Base-by-base conservation (phyloP, 2,888 invertebrate genomes). In the Oxytorus armatus region DNA sequence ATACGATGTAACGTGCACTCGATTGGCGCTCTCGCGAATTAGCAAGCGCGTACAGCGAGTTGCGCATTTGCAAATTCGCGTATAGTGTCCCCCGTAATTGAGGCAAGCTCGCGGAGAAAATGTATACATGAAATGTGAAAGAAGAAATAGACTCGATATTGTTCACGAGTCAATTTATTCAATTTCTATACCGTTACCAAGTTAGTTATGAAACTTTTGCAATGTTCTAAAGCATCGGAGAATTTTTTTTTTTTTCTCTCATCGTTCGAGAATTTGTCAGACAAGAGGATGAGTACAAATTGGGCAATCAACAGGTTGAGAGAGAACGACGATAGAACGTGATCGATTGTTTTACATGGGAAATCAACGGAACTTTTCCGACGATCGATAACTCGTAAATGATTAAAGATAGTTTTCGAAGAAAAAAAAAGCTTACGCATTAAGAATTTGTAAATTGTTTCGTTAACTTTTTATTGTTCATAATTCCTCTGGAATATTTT, bases 281-380 rank as follows among this genome's bases (percentile, higher is more conserved):
- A 7, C 16, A 7, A 33, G 7, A 16, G 7, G 14, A 33, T 55
- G 5, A n/a, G n/a, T n/a, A n/a, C n/a, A 14, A 10, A 33, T 55
- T 29, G 55, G 3, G 11, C n/a, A 14, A 14, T 70, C 70, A 70
- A 70, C 70, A 70, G 70, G 70, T 70, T 59, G 59, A 39, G 16
- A 14, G 33, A 36, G 23, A 61, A 49, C 14, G 16, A 36, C n/a
- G 18, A 49, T n/a, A 29, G 10, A 23, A 11, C 39, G 36, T 61
- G 59, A 18, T 18, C 11, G 8, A 36, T 16, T 5, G 11, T 42
- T 42, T 8, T 47, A 16, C n/a, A n/a, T n/a, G n/a, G n/a, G n/a
- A n/a, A n/a, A n/a, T n/a, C n/a, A n/a, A n/a, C n/a, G n/a, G n/a
- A n/a, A n/a, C n/a, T n/a, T n/a, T n/a, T n/a, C n/a, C n/a, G n/a